These are phyloP conservation scores for Drosophila fuyamai DNA, from an alignment of 1,140 invertebrate species.

Conservation along the genomic window DNA sequence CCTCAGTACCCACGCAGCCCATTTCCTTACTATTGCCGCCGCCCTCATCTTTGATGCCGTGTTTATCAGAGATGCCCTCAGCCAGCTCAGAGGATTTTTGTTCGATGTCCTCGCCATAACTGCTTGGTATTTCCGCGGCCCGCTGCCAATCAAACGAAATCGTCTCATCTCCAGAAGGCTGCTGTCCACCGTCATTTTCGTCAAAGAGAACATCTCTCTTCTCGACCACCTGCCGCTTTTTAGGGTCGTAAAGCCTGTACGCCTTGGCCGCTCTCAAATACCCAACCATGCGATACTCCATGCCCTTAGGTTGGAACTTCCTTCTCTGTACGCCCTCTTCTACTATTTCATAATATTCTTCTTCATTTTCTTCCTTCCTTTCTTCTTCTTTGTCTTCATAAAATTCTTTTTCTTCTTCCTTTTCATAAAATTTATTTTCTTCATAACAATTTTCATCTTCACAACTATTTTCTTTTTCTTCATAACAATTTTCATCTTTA, in stretches of 20 bases:
- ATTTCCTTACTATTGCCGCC: not conserved
- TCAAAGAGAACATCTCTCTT: not conserved
- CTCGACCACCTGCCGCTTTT: constrained; percentile 2
- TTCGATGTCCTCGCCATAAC: too few relatives aligned
- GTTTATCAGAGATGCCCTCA: not conserved
- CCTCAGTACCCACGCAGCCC: not conserved
- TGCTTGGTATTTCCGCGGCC: too few relatives aligned
- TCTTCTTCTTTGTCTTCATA: too few relatives aligned
- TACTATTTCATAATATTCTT: too few relatives aligned
- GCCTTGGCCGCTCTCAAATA: not conserved
- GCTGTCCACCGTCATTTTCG: not conserved
- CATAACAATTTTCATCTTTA: too few relatives aligned
- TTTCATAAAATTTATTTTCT: too few relatives aligned
- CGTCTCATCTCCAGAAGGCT: not conserved
- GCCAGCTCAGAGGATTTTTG: not conserved
- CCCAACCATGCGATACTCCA: not conserved
- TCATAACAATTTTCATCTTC: too few relatives aligned
- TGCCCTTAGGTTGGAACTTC: not conserved
- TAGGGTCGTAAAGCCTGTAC: not conserved
- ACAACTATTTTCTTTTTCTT: too few relatives aligned
- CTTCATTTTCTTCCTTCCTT: too few relatives aligned
- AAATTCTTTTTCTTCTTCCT: too few relatives aligned
- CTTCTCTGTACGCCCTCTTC: not conserved
- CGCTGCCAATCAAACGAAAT: not conserved
- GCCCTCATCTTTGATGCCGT: not conserved